Percentiles rank a stretch among this genome's conserved stretches.
phyloP scores from a whole-genome alignment of 2,113 vertebrate species.

The Galbula dea region DNA sequence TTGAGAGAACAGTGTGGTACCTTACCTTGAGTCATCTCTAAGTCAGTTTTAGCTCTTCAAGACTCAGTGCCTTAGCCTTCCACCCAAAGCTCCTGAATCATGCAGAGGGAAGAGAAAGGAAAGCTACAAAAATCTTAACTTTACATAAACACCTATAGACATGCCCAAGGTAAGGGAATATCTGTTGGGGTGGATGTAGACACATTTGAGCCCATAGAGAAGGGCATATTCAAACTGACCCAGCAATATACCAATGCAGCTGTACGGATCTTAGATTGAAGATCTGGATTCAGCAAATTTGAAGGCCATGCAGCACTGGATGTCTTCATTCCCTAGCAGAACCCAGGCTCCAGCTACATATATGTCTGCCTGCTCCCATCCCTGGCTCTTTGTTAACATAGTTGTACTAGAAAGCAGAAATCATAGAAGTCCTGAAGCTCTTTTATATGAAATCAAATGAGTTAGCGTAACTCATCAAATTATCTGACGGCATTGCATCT shows the following conservation, averaged over 20 bases:
- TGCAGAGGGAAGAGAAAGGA: background rate
- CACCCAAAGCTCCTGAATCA: background rate
- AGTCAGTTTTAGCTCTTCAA: conserved; percentile 28
- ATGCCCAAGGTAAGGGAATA: background rate
- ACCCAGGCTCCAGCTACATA: background rate
- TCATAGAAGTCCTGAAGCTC: background rate
- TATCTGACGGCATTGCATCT: background rate
- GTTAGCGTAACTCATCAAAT: too few relatives aligned
- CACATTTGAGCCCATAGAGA: background rate
- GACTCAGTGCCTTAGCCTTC: background rate
- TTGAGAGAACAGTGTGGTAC: conserved; percentile 9
- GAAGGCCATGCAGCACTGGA: background rate
- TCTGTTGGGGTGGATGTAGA: background rate
- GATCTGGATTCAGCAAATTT: background rate
- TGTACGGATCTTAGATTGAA: background rate
- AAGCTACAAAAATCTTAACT: background rate
- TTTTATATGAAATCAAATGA: background rate
- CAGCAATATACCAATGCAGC: background rate
- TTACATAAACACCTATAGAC: background rate
- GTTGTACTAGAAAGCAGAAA: background rate
- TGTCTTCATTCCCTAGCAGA: background rate
- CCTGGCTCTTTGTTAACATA: background rate
- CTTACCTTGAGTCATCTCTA: conserved; percentile 39
- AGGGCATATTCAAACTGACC: background rate
- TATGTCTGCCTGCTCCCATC: background rate